These are phyloP conservation scores for Zaprionus africanus DNA, from an alignment of 1,140 invertebrate species.

Conservation along the genomic window DNA sequence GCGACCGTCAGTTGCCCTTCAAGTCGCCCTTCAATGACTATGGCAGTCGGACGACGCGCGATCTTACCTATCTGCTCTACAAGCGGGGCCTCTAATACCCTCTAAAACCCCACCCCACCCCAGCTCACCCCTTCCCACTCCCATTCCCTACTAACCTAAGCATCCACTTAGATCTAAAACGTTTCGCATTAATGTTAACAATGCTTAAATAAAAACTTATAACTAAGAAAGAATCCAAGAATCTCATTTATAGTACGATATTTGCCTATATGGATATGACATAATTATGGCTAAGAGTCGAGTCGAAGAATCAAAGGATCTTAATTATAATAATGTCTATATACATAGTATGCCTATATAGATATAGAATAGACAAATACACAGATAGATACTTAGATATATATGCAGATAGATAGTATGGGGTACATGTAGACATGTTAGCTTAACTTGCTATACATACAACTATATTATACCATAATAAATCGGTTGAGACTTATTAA, in stretches of 20 bases:
- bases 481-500: background rate
- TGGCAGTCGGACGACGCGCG: constrained; percentile 65
- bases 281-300: no score
- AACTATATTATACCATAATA: background rate
- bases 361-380: no score
- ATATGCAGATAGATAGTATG: no score
- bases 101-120: background rate
- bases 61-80: constrained; percentile 66
- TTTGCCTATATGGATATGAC: no score
- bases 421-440: no score
- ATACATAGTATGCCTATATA: no score
- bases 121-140: background rate
- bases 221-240: background rate
- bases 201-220: constrained; percentile 1
- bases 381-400: no score
- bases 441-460: background rate
- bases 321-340: no score
- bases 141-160: constrained; percentile 1
- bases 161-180: background rate
- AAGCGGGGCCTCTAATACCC: constrained; percentile 53
- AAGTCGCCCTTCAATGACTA: constrained; percentile 72
- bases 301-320: no score
- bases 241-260: no score
- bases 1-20: constrained; percentile 60
- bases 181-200: background rate